Conservation (phyloP, 2,113 vertebrate species). For the Calyptommatus sinebrachiatus region DNA sequence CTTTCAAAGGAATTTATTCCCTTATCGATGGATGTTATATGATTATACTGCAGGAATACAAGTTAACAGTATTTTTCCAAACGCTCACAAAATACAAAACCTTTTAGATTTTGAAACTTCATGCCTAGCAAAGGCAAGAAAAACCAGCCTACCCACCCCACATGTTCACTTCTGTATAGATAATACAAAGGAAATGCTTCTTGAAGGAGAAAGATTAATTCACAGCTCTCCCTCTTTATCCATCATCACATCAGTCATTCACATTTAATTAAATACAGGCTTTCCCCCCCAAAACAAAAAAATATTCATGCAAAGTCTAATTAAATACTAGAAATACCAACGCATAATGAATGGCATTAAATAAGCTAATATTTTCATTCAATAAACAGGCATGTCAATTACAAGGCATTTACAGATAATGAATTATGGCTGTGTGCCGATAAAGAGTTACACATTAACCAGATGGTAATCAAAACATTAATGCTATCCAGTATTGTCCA, state of each 20-base stretch:
- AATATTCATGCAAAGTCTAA: constrained; percentile 46
- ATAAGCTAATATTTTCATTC: constrained; percentile 19
- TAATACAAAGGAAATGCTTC: background rate
- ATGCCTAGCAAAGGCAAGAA: constrained; percentile 5
- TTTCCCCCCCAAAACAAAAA: constrained; percentile 56
- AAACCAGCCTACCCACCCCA: background rate
- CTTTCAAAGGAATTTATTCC: background rate
- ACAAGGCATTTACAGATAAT: background rate
- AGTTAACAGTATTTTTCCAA: constrained; percentile 15
- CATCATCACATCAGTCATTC: background rate
- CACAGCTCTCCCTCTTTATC: background rate
- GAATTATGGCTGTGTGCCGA: background rate
- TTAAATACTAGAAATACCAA: constrained; percentile 34
- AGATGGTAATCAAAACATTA: constrained; percentile 24
- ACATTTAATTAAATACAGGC: constrained; percentile 11
- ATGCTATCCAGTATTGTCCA: background rate
- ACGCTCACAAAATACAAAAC: background rate
- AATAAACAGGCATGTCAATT: background rate
- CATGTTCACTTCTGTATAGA: background rate
- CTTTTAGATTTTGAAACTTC: background rate
- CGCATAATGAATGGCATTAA: background rate
- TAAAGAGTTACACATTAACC: background rate
- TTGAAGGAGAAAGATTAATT: background rate
- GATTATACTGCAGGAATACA: constrained; percentile 18
- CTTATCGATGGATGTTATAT: background rate